Conservation (phyloP, 2,113 vertebrate species). For the Prionailurus bengalensis region DNA sequence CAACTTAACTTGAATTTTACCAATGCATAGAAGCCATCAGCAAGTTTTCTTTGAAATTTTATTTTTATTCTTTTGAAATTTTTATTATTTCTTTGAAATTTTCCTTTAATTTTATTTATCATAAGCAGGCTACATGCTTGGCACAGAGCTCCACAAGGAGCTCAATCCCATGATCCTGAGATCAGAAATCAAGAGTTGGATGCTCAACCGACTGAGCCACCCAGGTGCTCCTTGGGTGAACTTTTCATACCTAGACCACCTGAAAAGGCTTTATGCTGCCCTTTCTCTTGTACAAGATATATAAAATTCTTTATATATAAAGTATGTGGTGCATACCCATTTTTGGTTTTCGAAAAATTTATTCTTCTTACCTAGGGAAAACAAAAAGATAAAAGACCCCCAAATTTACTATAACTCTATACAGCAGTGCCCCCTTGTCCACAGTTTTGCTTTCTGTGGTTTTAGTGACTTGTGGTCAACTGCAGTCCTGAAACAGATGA, state of each 20-base stretch:
- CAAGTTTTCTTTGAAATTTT: not conserved
- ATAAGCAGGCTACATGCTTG: no score
- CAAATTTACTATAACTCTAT: not conserved
- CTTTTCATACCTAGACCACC: no score
- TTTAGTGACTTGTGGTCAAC: not conserved
- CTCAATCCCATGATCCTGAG: no score
- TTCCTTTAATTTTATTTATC: no score
- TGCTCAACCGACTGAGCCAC: no score
- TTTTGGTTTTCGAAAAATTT: constrained; percentile 13
- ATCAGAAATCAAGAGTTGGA: no score
- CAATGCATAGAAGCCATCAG: not conserved
- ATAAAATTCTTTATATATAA: no score
- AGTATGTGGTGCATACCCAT: not conserved
- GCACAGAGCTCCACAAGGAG: no score
- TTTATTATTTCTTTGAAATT: no score
- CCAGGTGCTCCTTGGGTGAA: no score
- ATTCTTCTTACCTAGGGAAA: not conserved
- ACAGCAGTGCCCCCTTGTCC: not conserved
- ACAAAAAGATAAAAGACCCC: not conserved
- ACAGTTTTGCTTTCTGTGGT: not conserved
- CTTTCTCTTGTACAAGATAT: no score
- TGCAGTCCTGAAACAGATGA: not conserved
- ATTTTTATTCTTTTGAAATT: not conserved
- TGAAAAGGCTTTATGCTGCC: no score
- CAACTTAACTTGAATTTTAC: not conserved